A percentile compares a stretch with the other conserved stretches of the same genome.
Conservation (phyloP, 2,888 invertebrate genomes). For the Drosophila hamatofila region DNA sequence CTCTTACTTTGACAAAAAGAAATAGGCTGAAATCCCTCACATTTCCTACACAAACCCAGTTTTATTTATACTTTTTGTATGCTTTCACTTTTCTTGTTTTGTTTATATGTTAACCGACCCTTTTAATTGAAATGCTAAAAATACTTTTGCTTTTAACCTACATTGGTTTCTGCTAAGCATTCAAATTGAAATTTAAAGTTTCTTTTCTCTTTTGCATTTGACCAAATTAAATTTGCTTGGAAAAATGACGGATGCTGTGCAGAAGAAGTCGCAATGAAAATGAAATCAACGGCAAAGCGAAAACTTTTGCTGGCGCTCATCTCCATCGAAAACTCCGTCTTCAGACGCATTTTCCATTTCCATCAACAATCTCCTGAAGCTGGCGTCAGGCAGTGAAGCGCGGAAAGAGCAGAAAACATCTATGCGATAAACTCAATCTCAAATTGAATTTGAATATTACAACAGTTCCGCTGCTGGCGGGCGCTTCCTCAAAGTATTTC, state of each 20-base stretch:
- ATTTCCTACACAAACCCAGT: background rate
- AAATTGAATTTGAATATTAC: constrained; percentile 81
- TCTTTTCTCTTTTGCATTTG: constrained; percentile 18
- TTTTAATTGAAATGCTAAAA: background rate
- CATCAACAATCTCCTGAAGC: constrained; percentile 18
- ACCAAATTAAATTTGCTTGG: constrained; percentile 21
- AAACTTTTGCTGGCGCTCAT: constrained; percentile 36
- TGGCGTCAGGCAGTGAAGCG: constrained; percentile 41
- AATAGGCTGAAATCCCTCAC: background rate
- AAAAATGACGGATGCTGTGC: background rate
- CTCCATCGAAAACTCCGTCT: background rate
- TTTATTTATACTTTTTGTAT: background rate
- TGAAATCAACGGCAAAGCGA: constrained; percentile 38
- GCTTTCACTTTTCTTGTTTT: background rate
- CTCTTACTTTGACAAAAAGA: background rate
- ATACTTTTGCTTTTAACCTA: constrained; percentile 20
- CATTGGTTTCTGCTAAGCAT: background rate
- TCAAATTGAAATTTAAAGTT: constrained; percentile 15
- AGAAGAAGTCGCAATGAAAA: constrained; percentile 27
- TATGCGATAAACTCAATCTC: constrained; percentile 76
- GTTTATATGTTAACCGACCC: background rate
- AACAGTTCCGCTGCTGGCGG: constrained; percentile 30
- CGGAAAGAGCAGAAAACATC: constrained; percentile 70
- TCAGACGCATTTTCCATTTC: constrained; percentile 18
- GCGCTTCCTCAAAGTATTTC: constrained; percentile 41